Percentiles rank a stretch among this genome's conserved stretches.
Conservation (phyloP, 1,140 invertebrate genomes). For the Drosophila carrolli region DNA sequence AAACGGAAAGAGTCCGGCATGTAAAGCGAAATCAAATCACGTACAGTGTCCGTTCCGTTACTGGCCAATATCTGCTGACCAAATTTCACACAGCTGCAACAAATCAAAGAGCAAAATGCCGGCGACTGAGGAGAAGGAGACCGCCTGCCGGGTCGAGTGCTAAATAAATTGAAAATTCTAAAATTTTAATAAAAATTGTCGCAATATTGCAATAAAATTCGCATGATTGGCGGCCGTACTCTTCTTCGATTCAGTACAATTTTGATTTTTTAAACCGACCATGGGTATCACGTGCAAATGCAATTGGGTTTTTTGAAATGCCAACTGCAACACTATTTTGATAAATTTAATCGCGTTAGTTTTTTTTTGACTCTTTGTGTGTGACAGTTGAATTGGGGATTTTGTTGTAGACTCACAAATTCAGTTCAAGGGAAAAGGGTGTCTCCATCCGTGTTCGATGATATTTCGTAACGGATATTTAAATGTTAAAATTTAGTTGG, state of each 20-base stretch:
- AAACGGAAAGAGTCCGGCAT: slow-evolving; percentile 26
- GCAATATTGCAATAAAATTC: slow-evolving; percentile 78
- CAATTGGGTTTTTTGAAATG: slow-evolving; percentile 48
- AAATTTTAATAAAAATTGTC: slow-evolving; percentile 82
- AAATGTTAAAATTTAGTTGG: slow-evolving; percentile 7
- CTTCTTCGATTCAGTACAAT: slow-evolving; percentile 4
- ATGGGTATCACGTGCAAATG: slow-evolving; percentile 62
- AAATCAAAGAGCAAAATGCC: slow-evolving; percentile 69
- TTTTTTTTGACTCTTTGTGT: slow-evolving; percentile 25
- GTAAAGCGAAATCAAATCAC: slow-evolving; percentile 69
- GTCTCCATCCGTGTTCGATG: neutral
- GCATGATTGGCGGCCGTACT: slow-evolving; percentile 53
- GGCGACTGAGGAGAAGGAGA: neutral
- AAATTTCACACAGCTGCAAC: slow-evolving; percentile 75
- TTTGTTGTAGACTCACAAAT: slow-evolving; percentile 31
- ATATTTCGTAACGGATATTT: slow-evolving; percentile 60
- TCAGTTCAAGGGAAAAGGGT: neutral
- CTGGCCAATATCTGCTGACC: slow-evolving; percentile 70
- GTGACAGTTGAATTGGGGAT: slow-evolving; percentile 34
- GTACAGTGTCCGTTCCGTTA: slow-evolving; percentile 53
- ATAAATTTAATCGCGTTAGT: slow-evolving; percentile 25
- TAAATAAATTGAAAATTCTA: slow-evolving; percentile 80
- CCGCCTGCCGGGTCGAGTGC: slow-evolving; percentile 30
- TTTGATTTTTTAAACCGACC: slow-evolving; percentile 37
- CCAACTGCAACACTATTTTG: slow-evolving; percentile 23